Base-by-base conservation (phyloP, 2,113 vertebrate genomes). In the Cyanoderma ruficeps region DNA sequence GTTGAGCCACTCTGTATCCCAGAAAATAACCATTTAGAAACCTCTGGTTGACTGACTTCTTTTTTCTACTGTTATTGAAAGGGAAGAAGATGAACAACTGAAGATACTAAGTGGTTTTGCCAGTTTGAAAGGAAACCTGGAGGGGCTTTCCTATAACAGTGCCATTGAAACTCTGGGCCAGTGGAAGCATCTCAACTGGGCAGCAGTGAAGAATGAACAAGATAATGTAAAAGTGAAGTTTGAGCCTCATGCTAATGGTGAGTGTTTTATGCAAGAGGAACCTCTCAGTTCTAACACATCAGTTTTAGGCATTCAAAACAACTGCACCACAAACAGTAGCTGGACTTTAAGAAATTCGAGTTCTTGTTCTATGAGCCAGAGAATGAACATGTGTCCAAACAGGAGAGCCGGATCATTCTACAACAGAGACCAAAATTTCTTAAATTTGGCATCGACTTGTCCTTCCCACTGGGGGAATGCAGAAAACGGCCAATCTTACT, bases 111-210 rank as follows among this genome's bases (percentile, higher is more conserved):
- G 79, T 6, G 71, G 95, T 68, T 92, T 96, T 72, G 79, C 97
- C n/a, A 97, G 95, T 37, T 90, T 97, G 94, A 97, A 97, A 55
- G 97, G 98, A 41, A 96, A 94, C 20, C 95, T 97, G 65, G 98
- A 99, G 33, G 86, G 89, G 6, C 94, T 98, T 37, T 67, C 97
- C 13, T 97, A 97, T 55, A 97, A 97, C 47, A 96, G 98, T 93
- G 89, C 97, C 72, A 97, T 96, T 17, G 98, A 98, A 49, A 96
- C 93, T 1, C 84, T 93, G 2, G 97, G 91, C n/a, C 98, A 98
- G 27, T 89, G 90, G 63, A 98, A 98, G 81, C 98, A 98, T 60
- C 97, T 97, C n/a, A 97, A 97, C 74, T 99, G 99, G 98, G 96
- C 94, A 46, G 92, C 97, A 10, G 98, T 98, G 39, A 98, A 97